Conservation (phyloP, 1,140 invertebrate species). For the Heliconius nattereri region DNA sequence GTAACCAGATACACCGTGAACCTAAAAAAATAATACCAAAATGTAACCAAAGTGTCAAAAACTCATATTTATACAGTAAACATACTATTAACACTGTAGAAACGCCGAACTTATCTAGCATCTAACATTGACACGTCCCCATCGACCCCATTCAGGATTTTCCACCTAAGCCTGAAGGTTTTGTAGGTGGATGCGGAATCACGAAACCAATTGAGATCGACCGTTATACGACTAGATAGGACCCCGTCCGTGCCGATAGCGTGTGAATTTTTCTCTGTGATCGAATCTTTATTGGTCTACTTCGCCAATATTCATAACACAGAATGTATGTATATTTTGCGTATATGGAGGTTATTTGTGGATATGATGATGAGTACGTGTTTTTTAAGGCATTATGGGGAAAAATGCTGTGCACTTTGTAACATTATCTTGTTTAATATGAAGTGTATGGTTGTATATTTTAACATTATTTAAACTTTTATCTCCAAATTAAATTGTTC, state of each 20-base stretch:
- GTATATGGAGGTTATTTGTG: background rate
- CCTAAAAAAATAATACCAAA: too few relatives aligned
- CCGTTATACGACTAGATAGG: conserved; percentile 36
- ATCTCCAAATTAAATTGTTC: too few relatives aligned
- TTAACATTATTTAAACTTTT: too few relatives aligned
- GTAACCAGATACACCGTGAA: too few relatives aligned
- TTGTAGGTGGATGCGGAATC: conserved; percentile 51
- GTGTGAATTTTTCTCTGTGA: conserved; percentile 34
- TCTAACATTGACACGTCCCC: conserved; percentile 15
- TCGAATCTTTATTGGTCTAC: conserved; percentile 31
- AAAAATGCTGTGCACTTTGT: too few relatives aligned
- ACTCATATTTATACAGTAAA: background rate
- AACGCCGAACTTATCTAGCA: conserved; percentile 13
- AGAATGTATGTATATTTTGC: conserved; percentile 11
- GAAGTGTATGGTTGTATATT: too few relatives aligned
- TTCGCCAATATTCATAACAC: conserved; percentile 28
- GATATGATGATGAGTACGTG: background rate
- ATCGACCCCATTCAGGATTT: conserved; percentile 18
- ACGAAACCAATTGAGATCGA: conserved; percentile 57
- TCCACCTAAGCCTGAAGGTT: conserved; percentile 20
- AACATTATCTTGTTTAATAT: too few relatives aligned
- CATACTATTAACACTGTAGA: background rate
- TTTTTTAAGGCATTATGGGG: too few relatives aligned
- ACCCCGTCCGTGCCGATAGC: conserved; percentile 32
- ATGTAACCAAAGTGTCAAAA: background rate